A percentile compares a stretch with the other conserved stretches of the same genome.
These are phyloP conservation scores for Podarcis cretensis DNA, from an alignment of 2,113 vertebrate genomes.

Conservation along the genomic window DNA sequence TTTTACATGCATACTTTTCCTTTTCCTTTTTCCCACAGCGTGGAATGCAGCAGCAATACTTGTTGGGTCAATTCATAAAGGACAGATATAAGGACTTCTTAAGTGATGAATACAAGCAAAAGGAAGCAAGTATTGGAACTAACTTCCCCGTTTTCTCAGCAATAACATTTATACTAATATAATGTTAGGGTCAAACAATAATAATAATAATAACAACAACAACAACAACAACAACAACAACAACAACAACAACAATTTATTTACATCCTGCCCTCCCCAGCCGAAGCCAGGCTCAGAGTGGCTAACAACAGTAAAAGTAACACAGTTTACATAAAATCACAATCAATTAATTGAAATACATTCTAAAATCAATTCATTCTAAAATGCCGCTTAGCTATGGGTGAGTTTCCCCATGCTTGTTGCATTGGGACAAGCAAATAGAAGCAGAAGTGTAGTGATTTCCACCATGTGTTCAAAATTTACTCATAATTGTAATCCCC, in stretches of 20 bases:
- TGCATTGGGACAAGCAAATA: background rate
- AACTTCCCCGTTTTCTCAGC: background rate
- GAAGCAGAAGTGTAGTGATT: no score
- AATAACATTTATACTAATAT: background rate
- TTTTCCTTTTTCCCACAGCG: conserved; percentile 68
- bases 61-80: conserved; percentile 81
- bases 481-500: background rate
- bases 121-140: conserved; percentile 75
- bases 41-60: conserved; percentile 88
- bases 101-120: conserved; percentile 79
- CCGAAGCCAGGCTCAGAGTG: no score
- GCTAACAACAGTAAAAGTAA: no score
- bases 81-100: conserved; percentile 81
- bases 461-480: background rate
- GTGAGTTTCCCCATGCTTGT: background rate
- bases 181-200: background rate
- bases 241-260: no score
- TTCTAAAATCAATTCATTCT: no score
- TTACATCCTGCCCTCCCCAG: no score
- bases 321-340: no score
- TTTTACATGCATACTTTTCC: background rate
- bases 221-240: no score
- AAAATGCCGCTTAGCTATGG: no score
- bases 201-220: no score
- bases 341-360: no score